Percentiles rank a stretch among this genome's conserved stretches.
Conservation (phyloP, 2,888 invertebrate species). For the Fissipunctia ypsillon region DNA sequence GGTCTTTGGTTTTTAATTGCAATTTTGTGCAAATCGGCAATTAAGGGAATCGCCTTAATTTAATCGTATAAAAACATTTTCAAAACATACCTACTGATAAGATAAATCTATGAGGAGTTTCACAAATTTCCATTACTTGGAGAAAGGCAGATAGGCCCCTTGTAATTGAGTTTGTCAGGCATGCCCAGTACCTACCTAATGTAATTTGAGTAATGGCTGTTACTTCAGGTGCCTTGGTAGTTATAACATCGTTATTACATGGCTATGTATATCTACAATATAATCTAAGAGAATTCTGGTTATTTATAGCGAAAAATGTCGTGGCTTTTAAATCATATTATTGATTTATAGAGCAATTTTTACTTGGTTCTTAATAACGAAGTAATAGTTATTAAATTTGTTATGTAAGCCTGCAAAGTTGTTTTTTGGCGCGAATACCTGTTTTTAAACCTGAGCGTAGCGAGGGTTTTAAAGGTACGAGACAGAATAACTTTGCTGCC, state of each 20-base stretch:
- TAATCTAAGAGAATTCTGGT: not conserved
- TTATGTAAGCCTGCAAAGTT: no score
- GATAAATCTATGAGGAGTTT: not conserved
- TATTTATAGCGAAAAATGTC: not conserved
- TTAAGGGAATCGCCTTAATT: no score
- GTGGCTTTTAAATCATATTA: not conserved
- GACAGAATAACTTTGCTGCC: no score
- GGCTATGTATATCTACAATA: not conserved
- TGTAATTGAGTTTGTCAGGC: slow-evolving; percentile 30
- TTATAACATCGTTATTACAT: not conserved
- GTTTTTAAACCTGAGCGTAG: no score
- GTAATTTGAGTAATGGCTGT: not conserved
- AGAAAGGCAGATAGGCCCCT: not conserved
- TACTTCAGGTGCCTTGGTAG: not conserved
- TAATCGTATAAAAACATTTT: not conserved
- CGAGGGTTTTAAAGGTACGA: no score
- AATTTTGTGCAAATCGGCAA: no score
- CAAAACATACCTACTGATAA: not conserved
- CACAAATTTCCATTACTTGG: slow-evolving; percentile 7
- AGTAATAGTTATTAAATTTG: no score
- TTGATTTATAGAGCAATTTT: not conserved
- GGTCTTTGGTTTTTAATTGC: no score
- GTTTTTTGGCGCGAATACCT: no score
- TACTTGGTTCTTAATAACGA: not conserved
- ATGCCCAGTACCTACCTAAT: not conserved